These are phyloP conservation scores for Semicossyphus pulcher DNA, from an alignment of 2,113 vertebrate genomes.

Conservation along the genomic window DNA sequence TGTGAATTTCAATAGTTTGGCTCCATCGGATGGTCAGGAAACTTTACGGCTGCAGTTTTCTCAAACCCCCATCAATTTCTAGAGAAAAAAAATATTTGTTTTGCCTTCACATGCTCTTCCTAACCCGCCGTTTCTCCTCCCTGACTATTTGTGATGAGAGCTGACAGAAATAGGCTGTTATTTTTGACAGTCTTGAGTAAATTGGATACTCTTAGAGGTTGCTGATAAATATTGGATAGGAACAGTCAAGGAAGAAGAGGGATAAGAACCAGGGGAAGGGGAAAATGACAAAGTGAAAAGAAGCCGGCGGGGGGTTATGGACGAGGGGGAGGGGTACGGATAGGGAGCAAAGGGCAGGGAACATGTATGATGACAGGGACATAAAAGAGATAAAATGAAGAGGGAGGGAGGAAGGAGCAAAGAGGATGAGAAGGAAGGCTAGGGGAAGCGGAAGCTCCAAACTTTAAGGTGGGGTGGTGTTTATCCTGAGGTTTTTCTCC, in stretches of 20 bases:
- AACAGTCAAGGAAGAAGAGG: constrained; percentile 37
- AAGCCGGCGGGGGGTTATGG: constrained; percentile 13
- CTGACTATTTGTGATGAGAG: background rate
- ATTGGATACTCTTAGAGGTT: constrained; percentile 47
- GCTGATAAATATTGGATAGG: constrained; percentile 53
- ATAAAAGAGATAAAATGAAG: constrained; percentile 30
- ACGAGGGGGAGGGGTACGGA: constrained; percentile 21
- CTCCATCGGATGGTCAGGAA: background rate
- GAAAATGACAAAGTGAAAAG: constrained; percentile 23
- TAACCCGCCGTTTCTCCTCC: background rate
- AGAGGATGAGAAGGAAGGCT: constrained; percentile 21
- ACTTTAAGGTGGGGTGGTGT: constrained; percentile 49
- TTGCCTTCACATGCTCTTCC: background rate
- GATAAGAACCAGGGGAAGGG: constrained; percentile 1
- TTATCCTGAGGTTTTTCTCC: constrained; percentile 33
- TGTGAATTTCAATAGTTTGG: background rate
- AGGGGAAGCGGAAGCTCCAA: constrained; percentile 29
- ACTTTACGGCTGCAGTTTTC: background rate
- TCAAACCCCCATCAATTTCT: background rate
- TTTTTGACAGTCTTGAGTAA: constrained; percentile 42
- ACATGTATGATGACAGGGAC: constrained; percentile 20
- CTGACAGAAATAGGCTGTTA: constrained; percentile 10
- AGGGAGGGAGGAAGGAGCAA: constrained; percentile 2
- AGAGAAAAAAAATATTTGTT: background rate
- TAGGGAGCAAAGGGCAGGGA: constrained; percentile 32